Conservation (phyloP, 2,888 invertebrate genomes). For the Lumbricus terrestris region DNA sequence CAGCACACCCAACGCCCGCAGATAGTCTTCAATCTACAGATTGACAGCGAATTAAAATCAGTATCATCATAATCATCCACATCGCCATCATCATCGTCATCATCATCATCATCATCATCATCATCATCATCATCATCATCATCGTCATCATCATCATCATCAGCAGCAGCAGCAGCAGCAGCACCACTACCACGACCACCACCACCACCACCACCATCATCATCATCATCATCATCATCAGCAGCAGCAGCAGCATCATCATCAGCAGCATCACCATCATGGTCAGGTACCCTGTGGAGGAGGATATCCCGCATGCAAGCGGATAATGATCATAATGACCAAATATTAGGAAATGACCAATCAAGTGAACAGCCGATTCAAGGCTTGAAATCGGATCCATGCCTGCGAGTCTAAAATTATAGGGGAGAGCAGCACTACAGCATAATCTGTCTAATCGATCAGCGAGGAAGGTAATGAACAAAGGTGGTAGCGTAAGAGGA, state of each 20-base stretch:
- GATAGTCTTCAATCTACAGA: not conserved
- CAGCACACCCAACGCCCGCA: not conserved
- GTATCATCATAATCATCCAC: not conserved
- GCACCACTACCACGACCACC: not conserved
- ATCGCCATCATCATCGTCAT: not conserved
- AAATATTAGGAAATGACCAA: too few species aligned
- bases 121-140: conserved; percentile 16
- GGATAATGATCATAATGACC: too few species aligned
- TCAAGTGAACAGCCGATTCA: too few species aligned
- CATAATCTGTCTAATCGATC: too few species aligned
- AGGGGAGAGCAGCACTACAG: too few species aligned
- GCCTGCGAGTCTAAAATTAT: too few species aligned
- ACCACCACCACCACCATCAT: conserved; percentile 18
- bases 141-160: not conserved
- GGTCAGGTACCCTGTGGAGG: too few species aligned
- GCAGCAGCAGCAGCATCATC: not conserved
- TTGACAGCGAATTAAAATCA: not conserved
- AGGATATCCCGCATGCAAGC: too few species aligned
- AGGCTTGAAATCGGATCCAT: too few species aligned
- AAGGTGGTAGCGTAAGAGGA: too few species aligned
- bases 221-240: conserved; percentile 12
- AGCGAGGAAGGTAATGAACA: too few species aligned
- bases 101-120: not conserved
- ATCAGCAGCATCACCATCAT: not conserved
- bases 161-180: too few species aligned